Evolutionary conservation across 2,888 invertebrate genomes (phyloP), one percentile per base, ranked within the genome.

Genomic region (Pachliopta kotzebuea): DNA sequence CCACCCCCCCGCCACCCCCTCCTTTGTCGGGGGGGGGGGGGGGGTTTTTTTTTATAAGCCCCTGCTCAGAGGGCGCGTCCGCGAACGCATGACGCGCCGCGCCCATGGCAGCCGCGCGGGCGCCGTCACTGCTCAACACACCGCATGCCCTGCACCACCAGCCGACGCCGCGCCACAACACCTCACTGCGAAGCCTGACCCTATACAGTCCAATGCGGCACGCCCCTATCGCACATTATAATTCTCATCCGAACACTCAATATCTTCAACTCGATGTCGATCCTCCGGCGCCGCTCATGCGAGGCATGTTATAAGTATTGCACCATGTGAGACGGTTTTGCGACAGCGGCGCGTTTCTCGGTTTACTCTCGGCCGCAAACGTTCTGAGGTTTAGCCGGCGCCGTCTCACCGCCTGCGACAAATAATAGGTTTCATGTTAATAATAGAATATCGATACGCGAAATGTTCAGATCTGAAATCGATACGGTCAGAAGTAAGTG

Each of bases 1-100:
- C n/a, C n/a, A n/a, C n/a, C 96, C 94, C 88, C 96, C 94, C 85
- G 94, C 94, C 83, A 95, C 93, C 83, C 90, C 84, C 83, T 87
- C 93, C 73, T 89, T 87, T 74, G 89, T 85, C 75, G 37, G 37
- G 1, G 37, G 14, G 37, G 37, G 14, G 37, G 37, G 14, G 37
- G 90, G 88, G 75, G 91, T n/a, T n/a, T n/a, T n/a, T n/a, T n/a
- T n/a, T n/a, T n/a, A n/a, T n/a, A n/a, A n/a, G n/a, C n/a, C n/a
- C n/a, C n/a, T n/a, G n/a, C 88, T 86, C 88, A 88, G 86, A 81
- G 88, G 87, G 86, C 88, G 86, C 87, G 88, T 83, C 87, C 88
- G 88, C 88, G 82, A 82, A 76, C 84, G 84, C 90, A 90, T 87
- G 85, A 84, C 88, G 88, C 91, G 90, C 91, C 90, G 89, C 90